phyloP scores from a whole-genome alignment of 2,797 vertebrate species.

The Salarias fasciatus region DNA sequence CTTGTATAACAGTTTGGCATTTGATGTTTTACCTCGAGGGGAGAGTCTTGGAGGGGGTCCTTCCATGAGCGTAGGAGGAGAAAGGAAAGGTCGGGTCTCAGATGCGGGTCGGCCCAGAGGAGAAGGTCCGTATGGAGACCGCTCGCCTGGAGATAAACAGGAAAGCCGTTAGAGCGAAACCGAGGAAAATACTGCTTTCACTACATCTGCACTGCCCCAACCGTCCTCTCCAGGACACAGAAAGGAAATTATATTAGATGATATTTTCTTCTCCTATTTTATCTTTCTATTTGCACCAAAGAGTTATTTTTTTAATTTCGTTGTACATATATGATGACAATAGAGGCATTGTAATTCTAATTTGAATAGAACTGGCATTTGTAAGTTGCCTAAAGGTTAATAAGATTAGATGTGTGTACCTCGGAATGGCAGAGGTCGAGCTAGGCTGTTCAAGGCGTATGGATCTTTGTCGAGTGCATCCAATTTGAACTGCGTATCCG shows the following conservation, averaged over 20 bases:
- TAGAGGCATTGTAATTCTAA: no score
- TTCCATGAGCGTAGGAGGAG: conserved; percentile 94
- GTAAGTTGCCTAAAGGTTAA: no score
- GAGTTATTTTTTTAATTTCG: no score
- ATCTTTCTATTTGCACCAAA: no score
- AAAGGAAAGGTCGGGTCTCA: conserved; percentile 95
- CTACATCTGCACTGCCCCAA: no score
- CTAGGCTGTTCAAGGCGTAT: conserved; percentile 87
- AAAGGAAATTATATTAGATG: no score
- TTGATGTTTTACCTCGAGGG: conserved; percentile 87
- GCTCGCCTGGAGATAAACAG: conserved; percentile 79
- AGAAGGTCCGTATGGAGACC: conserved; percentile 93
- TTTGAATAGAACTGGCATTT: no score
- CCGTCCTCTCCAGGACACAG: no score
- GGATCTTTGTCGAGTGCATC: conserved; percentile 94
- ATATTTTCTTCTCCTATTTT: no score
- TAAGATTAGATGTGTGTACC: conserved; percentile 75
- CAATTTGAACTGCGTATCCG: conserved; percentile 93
- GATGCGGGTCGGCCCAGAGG: conserved; percentile 90
- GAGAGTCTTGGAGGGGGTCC: conserved; percentile 91
- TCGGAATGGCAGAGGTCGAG: conserved; percentile 88
- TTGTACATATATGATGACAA: no score
- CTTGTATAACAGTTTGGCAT: background rate
- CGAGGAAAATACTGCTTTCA: no score
- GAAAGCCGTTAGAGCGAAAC: no score